Evolutionary conservation across 2,113 vertebrate genomes (phyloP).

Genomic region (Taxidea taxus): DNA sequence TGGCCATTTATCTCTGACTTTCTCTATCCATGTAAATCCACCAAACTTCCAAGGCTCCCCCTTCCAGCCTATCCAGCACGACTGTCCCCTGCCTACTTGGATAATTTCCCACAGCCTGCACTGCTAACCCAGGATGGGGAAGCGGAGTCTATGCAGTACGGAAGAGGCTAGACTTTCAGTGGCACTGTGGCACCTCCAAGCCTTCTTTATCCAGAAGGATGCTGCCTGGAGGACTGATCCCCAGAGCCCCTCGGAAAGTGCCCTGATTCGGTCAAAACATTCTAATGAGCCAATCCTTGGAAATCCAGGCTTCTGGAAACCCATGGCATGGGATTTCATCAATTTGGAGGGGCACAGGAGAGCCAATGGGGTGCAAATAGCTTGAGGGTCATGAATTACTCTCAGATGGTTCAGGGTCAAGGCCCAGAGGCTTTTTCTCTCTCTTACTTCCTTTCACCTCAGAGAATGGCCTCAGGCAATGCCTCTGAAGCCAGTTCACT

Average conservation of each 20-base stretch:
- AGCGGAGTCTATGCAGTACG: not conserved
- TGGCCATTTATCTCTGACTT: not conserved
- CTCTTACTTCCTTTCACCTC: not conserved
- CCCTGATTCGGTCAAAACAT: not conserved
- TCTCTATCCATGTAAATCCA: not conserved
- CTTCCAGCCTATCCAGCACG: not conserved
- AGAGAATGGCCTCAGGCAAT: not conserved
- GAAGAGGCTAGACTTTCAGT: not conserved
- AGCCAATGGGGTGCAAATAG: not conserved
- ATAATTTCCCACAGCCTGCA: not conserved
- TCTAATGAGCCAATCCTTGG: not conserved
- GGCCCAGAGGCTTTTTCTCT: not conserved
- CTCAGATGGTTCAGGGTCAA: not conserved
- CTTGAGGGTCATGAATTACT: not conserved
- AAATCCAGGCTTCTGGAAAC: not conserved
- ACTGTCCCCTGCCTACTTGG: not conserved
- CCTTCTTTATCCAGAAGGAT: not conserved
- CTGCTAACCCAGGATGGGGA: not conserved
- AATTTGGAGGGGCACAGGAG: not conserved
- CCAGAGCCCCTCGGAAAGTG: not conserved
- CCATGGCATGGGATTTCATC: not conserved
- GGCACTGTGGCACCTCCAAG: not conserved
- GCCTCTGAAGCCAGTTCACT: not conserved
- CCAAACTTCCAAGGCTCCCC: not conserved
- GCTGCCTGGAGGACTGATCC: not conserved